These are phyloP conservation scores for Thymelicus acteon DNA, from an alignment of 2,888 invertebrate genomes.

Conservation along the genomic window DNA sequence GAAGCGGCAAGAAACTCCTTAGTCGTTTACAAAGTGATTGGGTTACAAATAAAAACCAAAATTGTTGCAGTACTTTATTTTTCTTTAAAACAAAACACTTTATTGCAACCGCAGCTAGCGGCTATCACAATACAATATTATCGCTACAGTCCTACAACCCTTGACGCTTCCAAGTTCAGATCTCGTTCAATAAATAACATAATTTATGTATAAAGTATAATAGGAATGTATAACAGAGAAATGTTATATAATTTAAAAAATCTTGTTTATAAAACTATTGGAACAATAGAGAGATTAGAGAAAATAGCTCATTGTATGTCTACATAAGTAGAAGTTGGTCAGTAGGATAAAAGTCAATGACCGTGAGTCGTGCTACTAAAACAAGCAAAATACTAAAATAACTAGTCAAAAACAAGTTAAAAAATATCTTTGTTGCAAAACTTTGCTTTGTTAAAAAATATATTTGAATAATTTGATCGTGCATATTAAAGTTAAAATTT, in stretches of 20 bases:
- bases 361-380: neutral
- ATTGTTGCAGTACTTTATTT: conserved; percentile 76
- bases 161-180: conserved; percentile 34
- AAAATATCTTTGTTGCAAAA: too few species aligned
- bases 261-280: conserved; percentile 23
- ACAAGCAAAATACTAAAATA: neutral
- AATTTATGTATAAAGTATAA: conserved; percentile 51
- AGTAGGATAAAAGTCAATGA: conserved; percentile 3
- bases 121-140: conserved; percentile 26
- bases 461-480: too few species aligned
- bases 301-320: conserved; percentile 42
- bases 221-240: conserved; percentile 58
- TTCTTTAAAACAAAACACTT: conserved; percentile 67
- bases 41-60: conserved; percentile 37
- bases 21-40: too few species aligned
- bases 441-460: too few species aligned
- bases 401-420: neutral
- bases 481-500: too few species aligned
- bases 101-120: conserved; percentile 61
- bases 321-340: conserved; percentile 41
- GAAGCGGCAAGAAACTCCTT: too few species aligned
- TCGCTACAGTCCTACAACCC: conserved; percentile 1
- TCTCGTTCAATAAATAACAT: conserved; percentile 36
- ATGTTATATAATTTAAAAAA: conserved; percentile 4
- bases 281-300: conserved; percentile 17